Conservation (phyloP, 2,113 vertebrate genomes). For the Sapajus apella region DNA sequence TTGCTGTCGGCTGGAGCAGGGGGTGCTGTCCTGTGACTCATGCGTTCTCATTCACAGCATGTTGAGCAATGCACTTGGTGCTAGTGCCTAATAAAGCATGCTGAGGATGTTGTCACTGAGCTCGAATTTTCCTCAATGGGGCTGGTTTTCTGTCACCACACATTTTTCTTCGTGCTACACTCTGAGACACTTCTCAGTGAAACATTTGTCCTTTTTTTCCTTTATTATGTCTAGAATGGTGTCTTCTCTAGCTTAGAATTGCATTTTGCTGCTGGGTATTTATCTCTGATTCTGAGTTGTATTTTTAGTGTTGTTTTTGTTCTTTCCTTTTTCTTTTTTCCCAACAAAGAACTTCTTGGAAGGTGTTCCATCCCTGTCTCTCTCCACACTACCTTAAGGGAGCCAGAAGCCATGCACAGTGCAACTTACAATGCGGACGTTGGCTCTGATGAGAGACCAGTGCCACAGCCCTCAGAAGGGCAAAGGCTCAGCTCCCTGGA, state of each 20-base stretch:
- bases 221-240: not conserved
- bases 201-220: not conserved
- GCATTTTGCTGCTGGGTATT: not conserved
- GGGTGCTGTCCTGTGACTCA: constrained; percentile 68
- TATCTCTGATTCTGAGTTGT: not conserved
- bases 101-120: constrained; percentile 56
- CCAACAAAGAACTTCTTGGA: not conserved
- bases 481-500: not conserved
- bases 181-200: constrained; percentile 56
- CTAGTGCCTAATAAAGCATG: constrained; percentile 59
- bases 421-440: not conserved
- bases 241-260: not conserved
- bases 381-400: not conserved
- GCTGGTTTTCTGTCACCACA: constrained; percentile 60
- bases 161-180: not conserved
- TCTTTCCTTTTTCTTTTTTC: not conserved
- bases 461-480: not conserved
- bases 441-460: not conserved
- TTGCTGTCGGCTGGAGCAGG: constrained; percentile 21
- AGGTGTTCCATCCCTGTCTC: not conserved
- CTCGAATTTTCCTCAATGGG: constrained; percentile 69
- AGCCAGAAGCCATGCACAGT: not conserved
- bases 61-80: constrained; percentile 36
- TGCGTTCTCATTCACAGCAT: constrained; percentile 39
- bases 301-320: not conserved